phyloP scores from a whole-genome alignment of 2,113 vertebrate species.

The Eudyptes chrysolophus region DNA sequence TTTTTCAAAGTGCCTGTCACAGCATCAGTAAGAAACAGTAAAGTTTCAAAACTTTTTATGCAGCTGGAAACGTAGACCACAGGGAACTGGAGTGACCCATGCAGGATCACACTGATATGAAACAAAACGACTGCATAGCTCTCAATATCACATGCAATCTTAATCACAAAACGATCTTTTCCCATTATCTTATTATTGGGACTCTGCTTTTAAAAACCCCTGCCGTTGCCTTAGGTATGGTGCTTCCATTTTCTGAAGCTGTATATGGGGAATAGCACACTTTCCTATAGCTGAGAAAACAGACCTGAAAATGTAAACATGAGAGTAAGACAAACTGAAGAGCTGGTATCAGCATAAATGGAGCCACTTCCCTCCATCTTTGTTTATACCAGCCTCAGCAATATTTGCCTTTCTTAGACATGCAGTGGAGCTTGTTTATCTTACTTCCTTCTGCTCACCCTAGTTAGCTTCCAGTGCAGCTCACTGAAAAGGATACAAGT shows the following conservation, averaged over 20 bases:
- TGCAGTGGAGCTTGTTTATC: not conserved
- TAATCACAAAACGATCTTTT: not conserved
- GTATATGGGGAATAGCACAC: not conserved
- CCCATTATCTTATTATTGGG: not conserved
- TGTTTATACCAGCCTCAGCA: not conserved
- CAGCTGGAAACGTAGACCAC: not conserved
- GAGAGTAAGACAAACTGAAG: not conserved
- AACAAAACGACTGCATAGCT: not conserved
- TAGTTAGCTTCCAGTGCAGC: not conserved
- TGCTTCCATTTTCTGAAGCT: not conserved
- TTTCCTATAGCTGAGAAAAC: not conserved
- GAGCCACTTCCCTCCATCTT: not conserved
- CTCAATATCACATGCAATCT: not conserved
- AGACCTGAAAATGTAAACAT: not conserved
- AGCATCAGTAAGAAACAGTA: not conserved
- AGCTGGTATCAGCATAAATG: not conserved
- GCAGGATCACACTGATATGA: not conserved
- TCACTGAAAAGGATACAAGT: conserved; percentile 82
- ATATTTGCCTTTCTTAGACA: conserved; percentile 53
- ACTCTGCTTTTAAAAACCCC: not conserved
- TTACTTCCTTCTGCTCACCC: not conserved
- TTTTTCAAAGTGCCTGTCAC: not conserved
- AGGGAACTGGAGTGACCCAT: not conserved
- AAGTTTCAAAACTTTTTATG: not conserved
- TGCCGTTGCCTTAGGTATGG: not conserved